These are phyloP conservation scores for Sparus aurata DNA, from an alignment of 2,797 vertebrate genomes.

Conservation along the genomic window DNA sequence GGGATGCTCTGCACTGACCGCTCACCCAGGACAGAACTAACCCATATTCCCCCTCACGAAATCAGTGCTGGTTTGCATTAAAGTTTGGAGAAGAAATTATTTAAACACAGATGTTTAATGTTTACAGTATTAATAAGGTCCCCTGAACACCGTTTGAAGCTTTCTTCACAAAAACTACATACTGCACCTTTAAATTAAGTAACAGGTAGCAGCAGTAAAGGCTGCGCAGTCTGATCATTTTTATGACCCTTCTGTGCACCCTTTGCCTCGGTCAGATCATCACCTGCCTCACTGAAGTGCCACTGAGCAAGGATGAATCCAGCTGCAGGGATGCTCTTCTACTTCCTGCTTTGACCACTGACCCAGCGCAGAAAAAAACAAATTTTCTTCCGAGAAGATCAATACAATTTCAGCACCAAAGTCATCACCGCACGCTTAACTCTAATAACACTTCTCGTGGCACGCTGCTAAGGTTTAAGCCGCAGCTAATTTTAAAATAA, in stretches of 20 bases:
- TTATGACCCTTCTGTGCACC: neutral
- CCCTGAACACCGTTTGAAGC: too few relatives aligned
- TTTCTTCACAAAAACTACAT: too few relatives aligned
- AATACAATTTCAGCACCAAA: neutral
- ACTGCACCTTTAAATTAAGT: constrained; percentile 4
- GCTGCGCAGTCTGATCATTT: neutral
- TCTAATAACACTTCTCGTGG: constrained; percentile 4
- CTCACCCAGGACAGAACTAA: neutral
- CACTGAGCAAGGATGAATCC: neutral
- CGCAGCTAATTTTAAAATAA: constrained; percentile 58
- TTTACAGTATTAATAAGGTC: too few relatives aligned
- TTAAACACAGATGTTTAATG: too few relatives aligned
- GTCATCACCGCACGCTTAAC: neutral
- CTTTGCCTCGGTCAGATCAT: too few relatives aligned
- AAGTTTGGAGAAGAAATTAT: too few relatives aligned
- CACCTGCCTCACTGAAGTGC: too few relatives aligned
- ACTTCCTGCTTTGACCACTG: constrained; percentile 6
- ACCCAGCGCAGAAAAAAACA: neutral
- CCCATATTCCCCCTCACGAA: neutral
- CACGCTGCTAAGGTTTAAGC: constrained; percentile 40
- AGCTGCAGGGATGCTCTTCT: neutral
- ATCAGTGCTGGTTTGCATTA: neutral
- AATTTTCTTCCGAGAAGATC: neutral
- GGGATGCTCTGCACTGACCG: neutral
- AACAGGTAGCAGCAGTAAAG: neutral